phyloP scores from a whole-genome alignment of 2,797 vertebrate species.

The Babyrousa celebensis region DNA sequence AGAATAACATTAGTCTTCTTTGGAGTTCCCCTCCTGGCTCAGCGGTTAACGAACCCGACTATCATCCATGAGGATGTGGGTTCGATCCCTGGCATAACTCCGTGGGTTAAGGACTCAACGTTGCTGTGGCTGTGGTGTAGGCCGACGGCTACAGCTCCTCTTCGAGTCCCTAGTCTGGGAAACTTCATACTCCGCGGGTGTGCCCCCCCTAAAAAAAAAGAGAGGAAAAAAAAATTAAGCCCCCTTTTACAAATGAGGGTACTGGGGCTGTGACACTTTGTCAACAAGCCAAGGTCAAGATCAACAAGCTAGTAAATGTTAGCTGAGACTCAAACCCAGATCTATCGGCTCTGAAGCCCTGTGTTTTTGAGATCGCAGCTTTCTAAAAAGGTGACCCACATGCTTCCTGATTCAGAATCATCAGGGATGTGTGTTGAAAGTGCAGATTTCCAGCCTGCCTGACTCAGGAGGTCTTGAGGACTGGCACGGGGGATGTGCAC shows the following conservation, averaged over 20 bases:
- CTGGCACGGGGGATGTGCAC: no score
- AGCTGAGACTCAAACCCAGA: neutral
- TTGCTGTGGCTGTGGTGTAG: no score
- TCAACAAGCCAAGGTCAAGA: neutral
- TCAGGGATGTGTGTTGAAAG: neutral
- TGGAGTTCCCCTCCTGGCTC: no score
- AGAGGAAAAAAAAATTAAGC: neutral
- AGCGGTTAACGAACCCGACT: no score
- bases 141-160: no score
- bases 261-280: neutral
- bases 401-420: neutral
- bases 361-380: neutral
- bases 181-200: no score
- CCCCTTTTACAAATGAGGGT: conserved; percentile 21
- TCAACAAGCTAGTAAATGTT: neutral
- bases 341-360: neutral
- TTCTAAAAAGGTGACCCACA: neutral
- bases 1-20: neutral
- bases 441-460: neutral
- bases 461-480: neutral
- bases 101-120: no score
- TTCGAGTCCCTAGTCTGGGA: no score
- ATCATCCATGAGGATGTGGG: no score
- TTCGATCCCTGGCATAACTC: no score
- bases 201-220: no score